Evolutionary conservation across 2,888 invertebrate species (phyloP), one percentile per base, ranked within the genome.

Genomic region (Limenitis arthemis): DNA sequence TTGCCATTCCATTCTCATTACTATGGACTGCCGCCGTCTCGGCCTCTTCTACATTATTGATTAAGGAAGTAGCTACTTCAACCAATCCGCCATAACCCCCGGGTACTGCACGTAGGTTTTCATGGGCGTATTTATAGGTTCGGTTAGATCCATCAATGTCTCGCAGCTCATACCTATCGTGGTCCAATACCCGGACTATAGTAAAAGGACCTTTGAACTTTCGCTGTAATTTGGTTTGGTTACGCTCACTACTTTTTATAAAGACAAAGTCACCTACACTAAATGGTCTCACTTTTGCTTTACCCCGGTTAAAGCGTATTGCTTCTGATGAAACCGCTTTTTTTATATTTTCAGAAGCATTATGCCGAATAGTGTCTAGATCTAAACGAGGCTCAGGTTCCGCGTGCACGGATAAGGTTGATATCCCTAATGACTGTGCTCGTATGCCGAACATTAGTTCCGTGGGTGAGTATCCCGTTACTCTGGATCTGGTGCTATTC

Each of bases 211-310:
- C 56, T 9, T 36, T 54, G 47, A 55, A 58, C 42, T 61, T 65
- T 8, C 47, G 42, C 42, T 51, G 51, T 30, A 62, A 51, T 44
- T 63, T 62, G 0, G 55, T 62, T 49, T 62, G 59, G 30, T 59
- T 57, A 0, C 64, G 51, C 37, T 66, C 63, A 28, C 9, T 44
- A 36, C 42, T 46, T 53, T 64, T 60, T n/a, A 59, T 12, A 38
- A 63, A 62, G 0, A 64, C 63, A 20, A 33, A 63, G n/a, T 61
- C 61, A 1, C 63, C 61, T 9, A 47, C n/a, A 0, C 49, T 40
- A 43, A 60, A 64, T 3, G 55, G 54, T 47, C 49, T 55, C 5
- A 56, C 48, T 7, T 0, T 39, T 1, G 58, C 60, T 39, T 44
- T 47, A 5, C 59, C 58, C 0, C 41, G 28, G 42, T 60, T 60